Percentiles rank a stretch among this genome's conserved stretches.
phyloP scores from a whole-genome alignment of 2,888 invertebrate species.

The Tipula confusa region DNA sequence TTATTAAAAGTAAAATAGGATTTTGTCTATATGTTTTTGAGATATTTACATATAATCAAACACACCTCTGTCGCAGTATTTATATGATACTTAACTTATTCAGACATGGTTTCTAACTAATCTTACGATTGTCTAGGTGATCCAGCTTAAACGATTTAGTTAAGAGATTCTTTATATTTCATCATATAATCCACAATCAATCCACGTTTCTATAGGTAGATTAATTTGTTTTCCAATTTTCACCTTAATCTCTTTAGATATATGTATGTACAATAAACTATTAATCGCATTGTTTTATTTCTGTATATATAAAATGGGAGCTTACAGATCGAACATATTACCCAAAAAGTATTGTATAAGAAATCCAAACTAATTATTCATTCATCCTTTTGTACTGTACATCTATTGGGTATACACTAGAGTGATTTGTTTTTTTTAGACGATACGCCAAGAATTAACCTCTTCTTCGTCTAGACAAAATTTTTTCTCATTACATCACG shows the following conservation, averaged over 20 bases:
- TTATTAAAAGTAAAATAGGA: background rate
- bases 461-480: background rate
- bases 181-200: background rate
- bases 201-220: background rate
- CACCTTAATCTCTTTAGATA: too few relatives aligned
- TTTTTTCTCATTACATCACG: background rate
- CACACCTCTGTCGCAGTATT: background rate
- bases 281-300: background rate
- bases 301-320: background rate
- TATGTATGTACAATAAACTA: too few relatives aligned
- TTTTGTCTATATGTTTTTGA: background rate
- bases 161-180: too few relatives aligned
- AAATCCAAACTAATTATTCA: background rate
- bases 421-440: background rate
- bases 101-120: background rate
- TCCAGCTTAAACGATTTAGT: too few relatives aligned
- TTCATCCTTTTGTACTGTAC: background rate
- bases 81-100: background rate
- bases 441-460: background rate
- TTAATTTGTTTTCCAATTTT: too few relatives aligned
- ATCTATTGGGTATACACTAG: background rate
- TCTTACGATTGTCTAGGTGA: background rate
- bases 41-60: background rate
- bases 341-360: background rate
- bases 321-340: background rate